Conservation (phyloP, 2,797 vertebrate genomes). For the Cuculus canorus region DNA sequence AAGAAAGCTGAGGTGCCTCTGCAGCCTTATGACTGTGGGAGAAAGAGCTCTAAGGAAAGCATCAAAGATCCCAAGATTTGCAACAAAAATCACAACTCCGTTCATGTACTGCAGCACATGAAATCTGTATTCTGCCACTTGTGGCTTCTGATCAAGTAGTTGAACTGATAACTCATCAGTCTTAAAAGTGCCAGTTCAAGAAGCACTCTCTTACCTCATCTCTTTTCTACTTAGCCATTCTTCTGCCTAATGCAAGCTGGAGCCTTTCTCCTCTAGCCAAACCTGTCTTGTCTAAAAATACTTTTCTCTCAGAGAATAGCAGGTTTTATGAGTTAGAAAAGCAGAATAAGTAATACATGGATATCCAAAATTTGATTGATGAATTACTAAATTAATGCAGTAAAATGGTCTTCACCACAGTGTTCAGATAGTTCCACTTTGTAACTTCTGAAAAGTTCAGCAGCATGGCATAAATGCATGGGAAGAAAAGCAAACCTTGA, state of each 20-base stretch:
- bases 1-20: background rate
- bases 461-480: background rate
- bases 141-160: background rate
- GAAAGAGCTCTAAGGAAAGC: background rate
- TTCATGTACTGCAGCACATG: background rate
- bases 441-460: constrained; percentile 1
- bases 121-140: background rate
- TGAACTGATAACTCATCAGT: background rate
- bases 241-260: background rate
- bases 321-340: constrained; percentile 46
- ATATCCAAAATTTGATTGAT: constrained; percentile 30
- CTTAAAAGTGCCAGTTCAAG: background rate
- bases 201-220: background rate
- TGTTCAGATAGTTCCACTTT: background rate
- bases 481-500: constrained; percentile 48
- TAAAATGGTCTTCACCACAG: background rate
- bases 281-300: background rate
- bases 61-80: background rate
- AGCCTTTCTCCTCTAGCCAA: background rate
- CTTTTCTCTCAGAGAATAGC: background rate
- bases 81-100: background rate
- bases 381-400: background rate
- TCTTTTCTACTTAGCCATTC: background rate
- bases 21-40: background rate
- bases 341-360: constrained; percentile 1